Evolutionary conservation across 2,113 vertebrate genomes (phyloP).

Genomic region (Oryzias javanicus): DNA sequence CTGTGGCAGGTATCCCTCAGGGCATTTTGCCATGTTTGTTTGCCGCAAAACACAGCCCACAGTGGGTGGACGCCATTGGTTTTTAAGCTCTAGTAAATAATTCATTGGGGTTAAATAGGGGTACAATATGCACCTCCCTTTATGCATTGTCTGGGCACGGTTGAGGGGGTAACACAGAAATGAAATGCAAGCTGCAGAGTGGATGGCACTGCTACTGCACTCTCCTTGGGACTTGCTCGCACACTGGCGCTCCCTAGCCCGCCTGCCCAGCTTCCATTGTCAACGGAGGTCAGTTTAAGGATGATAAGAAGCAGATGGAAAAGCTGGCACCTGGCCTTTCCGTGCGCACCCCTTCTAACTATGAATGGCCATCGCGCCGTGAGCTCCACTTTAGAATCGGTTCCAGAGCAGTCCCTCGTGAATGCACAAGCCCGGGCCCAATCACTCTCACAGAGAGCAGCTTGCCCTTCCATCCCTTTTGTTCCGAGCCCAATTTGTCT

Average conservation of each 20-base stretch:
- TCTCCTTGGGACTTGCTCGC: slow-evolving; percentile 66
- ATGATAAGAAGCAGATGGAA: slow-evolving; percentile 79
- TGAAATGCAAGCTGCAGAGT: slow-evolving; percentile 54
- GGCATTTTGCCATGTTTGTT: slow-evolving; percentile 25
- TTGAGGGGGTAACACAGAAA: slow-evolving; percentile 57
- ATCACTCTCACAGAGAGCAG: slow-evolving; percentile 59
- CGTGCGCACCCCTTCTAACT: slow-evolving; percentile 56
- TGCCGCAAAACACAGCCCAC: slow-evolving; percentile 12
- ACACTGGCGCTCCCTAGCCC: slow-evolving; percentile 48
- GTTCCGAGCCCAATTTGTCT: slow-evolving; percentile 58
- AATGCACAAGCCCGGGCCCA: slow-evolving; percentile 49
- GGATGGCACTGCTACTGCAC: slow-evolving; percentile 48
- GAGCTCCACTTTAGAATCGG: slow-evolving; percentile 66
- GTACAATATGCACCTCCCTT: slow-evolving; percentile 46
- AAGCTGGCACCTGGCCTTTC: slow-evolving; percentile 70
- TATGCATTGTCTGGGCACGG: slow-evolving; percentile 52
- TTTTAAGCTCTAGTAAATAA: slow-evolving; percentile 61
- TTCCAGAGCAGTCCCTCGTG: slow-evolving; percentile 70
- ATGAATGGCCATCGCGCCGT: slow-evolving; percentile 57
- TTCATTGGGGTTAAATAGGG: slow-evolving; percentile 56
- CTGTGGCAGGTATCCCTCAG: slow-evolving; percentile 37
- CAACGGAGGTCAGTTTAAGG: slow-evolving; percentile 70
- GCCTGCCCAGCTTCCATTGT: slow-evolving; percentile 69
- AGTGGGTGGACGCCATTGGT: slow-evolving; percentile 41
- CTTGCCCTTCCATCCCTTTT: slow-evolving; percentile 59